Evolutionary conservation across 2,113 vertebrate species (phyloP), one percentile per base, ranked within the genome.

Genomic region (Columba janthina): DNA sequence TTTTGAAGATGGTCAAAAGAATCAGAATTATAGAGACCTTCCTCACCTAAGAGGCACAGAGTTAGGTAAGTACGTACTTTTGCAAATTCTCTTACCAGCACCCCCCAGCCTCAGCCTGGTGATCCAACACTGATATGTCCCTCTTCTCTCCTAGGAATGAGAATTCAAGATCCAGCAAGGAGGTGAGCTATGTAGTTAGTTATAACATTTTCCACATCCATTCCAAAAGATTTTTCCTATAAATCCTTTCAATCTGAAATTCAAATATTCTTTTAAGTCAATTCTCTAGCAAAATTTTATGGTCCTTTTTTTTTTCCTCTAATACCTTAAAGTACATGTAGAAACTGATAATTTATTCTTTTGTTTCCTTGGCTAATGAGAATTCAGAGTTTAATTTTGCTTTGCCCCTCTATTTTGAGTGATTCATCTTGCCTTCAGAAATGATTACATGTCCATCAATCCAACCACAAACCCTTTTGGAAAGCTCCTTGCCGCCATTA

Each of bases 71-170:
- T 95, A 77, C 57, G 17, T 78, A 0, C 36, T 85, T 85, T 76
- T 71, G 11, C 13, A 57, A 31, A 81, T 61, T 86, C 65, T 83
- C n/a, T 67, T 88, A 61, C 42, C 8, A 88, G 29, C 24, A 74
- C 3, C 15, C 12, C 24, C 13, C 11, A 85, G n/a, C 29, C 77
- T 90, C 51, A 89, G 21, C 73, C 44, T 90, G 38, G 38, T 56
- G 29, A 36, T 67, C 50, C 65, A 88, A 46, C 57, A 86, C 85
- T 97, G 72, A 95, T 84, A 42, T 50, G 31, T 94, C 84, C 65
- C 36, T 96, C 61, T 97, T 95, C 53, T 93, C 69, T 96, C 36
- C 28, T 96, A 96, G 94, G 90, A 86, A 56, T 57, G 31, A 51
- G 65, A 93, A 80, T 65, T 64, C 64, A 67, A 60, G 64, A 42